Base-by-base conservation (phyloP, 92 coral and sea anemone genomes). In the Bergia sp. region DNA sequence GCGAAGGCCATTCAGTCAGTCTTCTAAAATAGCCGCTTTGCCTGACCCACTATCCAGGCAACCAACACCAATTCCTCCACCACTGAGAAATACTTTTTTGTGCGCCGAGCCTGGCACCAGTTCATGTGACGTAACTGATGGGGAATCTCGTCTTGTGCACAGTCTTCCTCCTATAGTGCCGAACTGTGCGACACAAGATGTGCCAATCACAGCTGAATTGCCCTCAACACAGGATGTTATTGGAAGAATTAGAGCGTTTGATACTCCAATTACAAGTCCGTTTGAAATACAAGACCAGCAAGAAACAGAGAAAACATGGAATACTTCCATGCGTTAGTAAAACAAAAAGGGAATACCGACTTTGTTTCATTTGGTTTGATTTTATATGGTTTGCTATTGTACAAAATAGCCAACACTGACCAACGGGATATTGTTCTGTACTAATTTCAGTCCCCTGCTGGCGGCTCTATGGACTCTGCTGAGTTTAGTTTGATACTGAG, bases 261-360 rank as follows among this genome's bases (percentile, higher is more conserved):
- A 65, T 41, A 41, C 86, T 3, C 86, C 86, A 65, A 82, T 82
- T 39, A 66, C 61, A 43, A 82, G 64, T 45, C 86, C 86, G 37
- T 82, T 82, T 21, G 76, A 66, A 42, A 66, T 66, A 50, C 66
- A 5, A 79, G 44, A 53, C 16, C 69, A 79, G 9, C 86, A 82
- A n/a, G 2, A 23, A 41, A 10, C 57, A 15, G 12, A 66, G 86
- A 64, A 61, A 37, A 4, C 6, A 16, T 65, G 77, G 7, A 61
- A 21, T 0, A 16, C 69, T 3, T 61, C 69, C 29, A 21, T 18
- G 29, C 0, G 11, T 61, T 61, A 21, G 57, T 50, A 50, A 50
- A 50, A 50, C 15, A 8, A 50, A 9, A 50, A 9, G 57, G 57
- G 13, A 50, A 50, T 50, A 50, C 1, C 13, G 57, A 15, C 7